Conservation (phyloP, 2,113 vertebrate species). For the Barnardius zonarius region DNA sequence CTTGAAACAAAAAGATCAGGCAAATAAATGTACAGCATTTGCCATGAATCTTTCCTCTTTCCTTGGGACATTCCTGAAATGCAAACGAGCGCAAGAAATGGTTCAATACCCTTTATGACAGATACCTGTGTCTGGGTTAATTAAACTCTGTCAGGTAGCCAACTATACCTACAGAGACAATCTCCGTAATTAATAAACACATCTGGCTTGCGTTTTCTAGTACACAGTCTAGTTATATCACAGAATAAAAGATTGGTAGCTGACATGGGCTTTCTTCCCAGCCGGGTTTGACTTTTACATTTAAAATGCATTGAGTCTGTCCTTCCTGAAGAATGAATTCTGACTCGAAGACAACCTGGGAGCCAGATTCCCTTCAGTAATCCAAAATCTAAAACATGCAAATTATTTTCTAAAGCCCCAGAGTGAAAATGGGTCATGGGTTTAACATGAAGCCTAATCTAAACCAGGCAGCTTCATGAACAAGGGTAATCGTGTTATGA, state of each 20-base stretch:
- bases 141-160: not conserved
- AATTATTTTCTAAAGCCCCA: not conserved
- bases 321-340: not conserved
- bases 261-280: not conserved
- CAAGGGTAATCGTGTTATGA: rapidly evolving
- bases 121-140: not conserved
- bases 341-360: not conserved
- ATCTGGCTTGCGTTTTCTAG: not conserved
- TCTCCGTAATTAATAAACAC: not conserved
- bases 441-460: not conserved
- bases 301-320: not conserved
- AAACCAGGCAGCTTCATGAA: not conserved
- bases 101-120: not conserved
- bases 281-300: not conserved
- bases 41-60: not conserved
- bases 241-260: not conserved
- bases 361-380: not conserved
- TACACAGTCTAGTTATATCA: not conserved
- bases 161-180: not conserved
- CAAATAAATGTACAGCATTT: not conserved
- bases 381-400: not conserved
- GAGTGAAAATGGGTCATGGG: not conserved
- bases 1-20: not conserved
- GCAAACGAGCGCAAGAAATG: not conserved
- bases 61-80: not conserved